Percentiles rank a stretch among this genome's conserved stretches.
These are phyloP conservation scores for Epinephelus lanceolatus DNA, from an alignment of 2,113 vertebrate species.

Conservation along the genomic window DNA sequence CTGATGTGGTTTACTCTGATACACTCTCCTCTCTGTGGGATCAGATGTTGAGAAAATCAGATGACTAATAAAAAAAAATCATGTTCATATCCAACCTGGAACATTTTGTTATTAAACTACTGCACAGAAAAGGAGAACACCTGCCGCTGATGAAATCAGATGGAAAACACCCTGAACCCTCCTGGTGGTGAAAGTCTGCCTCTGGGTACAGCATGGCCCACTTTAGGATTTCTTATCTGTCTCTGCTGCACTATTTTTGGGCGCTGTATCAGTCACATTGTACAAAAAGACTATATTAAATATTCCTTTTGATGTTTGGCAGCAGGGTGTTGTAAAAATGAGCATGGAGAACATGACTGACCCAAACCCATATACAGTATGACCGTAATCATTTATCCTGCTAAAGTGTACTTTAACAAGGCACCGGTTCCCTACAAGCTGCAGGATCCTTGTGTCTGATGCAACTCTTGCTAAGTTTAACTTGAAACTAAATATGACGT, in stretches of 20 bases:
- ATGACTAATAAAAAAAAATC: neutral
- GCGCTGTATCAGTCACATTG: neutral
- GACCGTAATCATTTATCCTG: neutral
- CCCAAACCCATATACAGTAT: neutral
- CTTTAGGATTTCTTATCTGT: slow-evolving; percentile 30
- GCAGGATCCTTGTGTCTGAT: neutral
- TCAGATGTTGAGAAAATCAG: neutral
- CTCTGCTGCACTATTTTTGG: slow-evolving; percentile 14
- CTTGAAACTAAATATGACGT: neutral
- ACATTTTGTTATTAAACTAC: slow-evolving; percentile 4
- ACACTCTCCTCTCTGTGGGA: neutral
- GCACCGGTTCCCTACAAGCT: neutral
- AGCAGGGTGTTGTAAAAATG: neutral
- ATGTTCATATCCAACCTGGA: neutral
- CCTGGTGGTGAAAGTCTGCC: slow-evolving; percentile 38
- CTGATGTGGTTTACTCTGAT: slow-evolving; percentile 8
- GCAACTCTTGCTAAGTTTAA: neutral
- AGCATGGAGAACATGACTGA: neutral
- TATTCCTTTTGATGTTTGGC: slow-evolving; percentile 7
- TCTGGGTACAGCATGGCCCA: slow-evolving; percentile 62
- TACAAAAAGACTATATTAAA: slow-evolving; percentile 1
- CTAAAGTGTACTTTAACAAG: neutral
- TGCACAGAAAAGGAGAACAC: slow-evolving; percentile 30
- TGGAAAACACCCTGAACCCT: slow-evolving; percentile 61
- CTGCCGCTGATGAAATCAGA: slow-evolving; percentile 25